phyloP scores from a whole-genome alignment of 2,113 vertebrate genomes.

The Uria lomvia region DNA sequence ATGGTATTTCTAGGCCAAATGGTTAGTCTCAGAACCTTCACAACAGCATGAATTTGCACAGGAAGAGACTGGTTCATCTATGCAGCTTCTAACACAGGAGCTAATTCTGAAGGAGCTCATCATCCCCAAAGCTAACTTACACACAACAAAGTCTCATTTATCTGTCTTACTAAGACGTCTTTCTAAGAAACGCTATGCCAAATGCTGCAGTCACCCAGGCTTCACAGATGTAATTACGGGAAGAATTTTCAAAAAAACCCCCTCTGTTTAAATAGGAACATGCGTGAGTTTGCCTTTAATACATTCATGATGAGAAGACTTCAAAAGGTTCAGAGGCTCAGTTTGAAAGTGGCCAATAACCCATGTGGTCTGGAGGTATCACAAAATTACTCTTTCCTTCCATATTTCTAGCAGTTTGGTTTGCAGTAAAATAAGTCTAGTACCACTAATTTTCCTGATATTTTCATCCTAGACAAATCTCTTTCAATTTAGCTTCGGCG shows the following conservation, averaged over 20 bases:
- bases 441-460: neutral
- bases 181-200: neutral
- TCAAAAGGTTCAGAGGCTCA: neutral
- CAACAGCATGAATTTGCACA: neutral
- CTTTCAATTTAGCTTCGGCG: neutral
- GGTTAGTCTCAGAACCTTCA: neutral
- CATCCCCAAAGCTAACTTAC: neutral
- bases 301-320: neutral
- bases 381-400: neutral
- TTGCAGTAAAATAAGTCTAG: neutral
- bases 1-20: neutral
- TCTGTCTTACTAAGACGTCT: neutral
- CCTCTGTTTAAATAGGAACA: neutral
- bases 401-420: neutral
- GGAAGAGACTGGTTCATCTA: neutral
- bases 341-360: neutral
- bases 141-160: neutral
- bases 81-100: neutral
- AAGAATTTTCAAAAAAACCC: neutral
- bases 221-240: neutral
- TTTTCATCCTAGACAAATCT: slow-evolving; percentile 7
- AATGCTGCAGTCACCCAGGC: neutral
- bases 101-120: neutral
- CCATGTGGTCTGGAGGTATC: neutral
- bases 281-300: neutral